Evolutionary conservation across 2,113 vertebrate genomes (phyloP), one percentile per base, ranked within the genome.

Genomic region (Bombycilla garrulus): DNA sequence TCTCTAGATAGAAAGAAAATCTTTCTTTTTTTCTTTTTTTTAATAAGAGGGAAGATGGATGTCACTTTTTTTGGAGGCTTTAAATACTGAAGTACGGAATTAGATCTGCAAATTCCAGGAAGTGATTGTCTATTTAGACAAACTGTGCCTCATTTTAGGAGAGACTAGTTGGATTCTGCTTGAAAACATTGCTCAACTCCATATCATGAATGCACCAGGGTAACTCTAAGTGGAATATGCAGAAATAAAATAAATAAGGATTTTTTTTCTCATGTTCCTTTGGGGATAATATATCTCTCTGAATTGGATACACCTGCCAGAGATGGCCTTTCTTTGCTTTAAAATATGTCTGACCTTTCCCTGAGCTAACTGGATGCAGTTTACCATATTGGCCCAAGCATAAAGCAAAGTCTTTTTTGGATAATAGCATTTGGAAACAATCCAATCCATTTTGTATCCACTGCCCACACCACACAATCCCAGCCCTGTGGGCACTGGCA

Each of bases 1-100:
- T 97, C 94, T 97, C 96, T 92, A 93, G 93, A 91, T 87, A 97
- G 96, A 93, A 94, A 81, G 95, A 93, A 97, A 97, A 97, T 54
- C 76, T 71, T 94, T 95, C 57, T 81, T 54, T 80, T 33, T 28
- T 50, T 13, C 96, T 71, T 40, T n/a, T 61, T 15, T 96, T 58
- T 36, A 64, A 64, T 83, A 42, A 69, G 54, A 21, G n/a, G 48
- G 91, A 97, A 98, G 97, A 97, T 94, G 92, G 91, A 98, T 97
- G 88, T 72, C 64, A 81, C 87, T 53, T 96, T 95, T 64, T 97
- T 83, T 38, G 23, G 88, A 97, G 96, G 91, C 62, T 81, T 96
- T 98, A 96, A 97, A 97, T 95, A 95, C 64, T 77, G 83, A 95
- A 95, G 81, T 89, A 76, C 44, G 22, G 90, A 95, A 97, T 96